phyloP scores from a whole-genome alignment of 2,113 vertebrate species.

The Pterocles orientalis region DNA sequence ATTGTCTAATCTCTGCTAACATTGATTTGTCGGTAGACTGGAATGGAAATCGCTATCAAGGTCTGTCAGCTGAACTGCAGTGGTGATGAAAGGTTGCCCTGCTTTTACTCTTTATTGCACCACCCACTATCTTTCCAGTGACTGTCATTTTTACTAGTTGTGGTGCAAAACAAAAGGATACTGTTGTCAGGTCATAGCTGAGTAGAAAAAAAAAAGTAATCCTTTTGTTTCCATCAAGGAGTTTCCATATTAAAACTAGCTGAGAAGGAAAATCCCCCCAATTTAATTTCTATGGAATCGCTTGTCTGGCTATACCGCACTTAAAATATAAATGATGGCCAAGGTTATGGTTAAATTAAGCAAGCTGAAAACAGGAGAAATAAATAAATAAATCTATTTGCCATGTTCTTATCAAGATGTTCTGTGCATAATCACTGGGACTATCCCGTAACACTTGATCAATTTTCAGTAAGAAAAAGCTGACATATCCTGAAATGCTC shows the following conservation, averaged over 20 bases:
- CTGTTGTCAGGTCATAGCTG: neutral
- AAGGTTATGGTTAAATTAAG: neutral
- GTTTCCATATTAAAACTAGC: neutral
- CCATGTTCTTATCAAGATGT: neutral
- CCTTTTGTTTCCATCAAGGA: neutral
- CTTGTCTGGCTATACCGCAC: neutral
- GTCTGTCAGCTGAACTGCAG: neutral
- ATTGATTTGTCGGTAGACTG: slow-evolving; percentile 32
- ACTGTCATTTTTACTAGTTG: neutral
- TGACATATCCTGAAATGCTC: neutral
- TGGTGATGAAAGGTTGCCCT: slow-evolving; percentile 21
- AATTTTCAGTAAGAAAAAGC: neutral
- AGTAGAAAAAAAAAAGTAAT: neutral
- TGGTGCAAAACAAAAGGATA: neutral
- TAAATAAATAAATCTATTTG: neutral
- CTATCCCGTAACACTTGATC: neutral
- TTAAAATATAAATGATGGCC: neutral
- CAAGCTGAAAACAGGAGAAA: neutral
- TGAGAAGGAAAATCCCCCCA: neutral
- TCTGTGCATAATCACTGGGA: neutral
- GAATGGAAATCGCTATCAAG: slow-evolving; percentile 16
- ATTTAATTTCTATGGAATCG: neutral
- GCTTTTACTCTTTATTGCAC: slow-evolving; percentile 11
- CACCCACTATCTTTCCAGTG: neutral
- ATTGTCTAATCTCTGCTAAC: neutral